These are phyloP conservation scores for Potamilus streckersoni DNA, from an alignment of 1,140 invertebrate genomes.

Conservation along the genomic window DNA sequence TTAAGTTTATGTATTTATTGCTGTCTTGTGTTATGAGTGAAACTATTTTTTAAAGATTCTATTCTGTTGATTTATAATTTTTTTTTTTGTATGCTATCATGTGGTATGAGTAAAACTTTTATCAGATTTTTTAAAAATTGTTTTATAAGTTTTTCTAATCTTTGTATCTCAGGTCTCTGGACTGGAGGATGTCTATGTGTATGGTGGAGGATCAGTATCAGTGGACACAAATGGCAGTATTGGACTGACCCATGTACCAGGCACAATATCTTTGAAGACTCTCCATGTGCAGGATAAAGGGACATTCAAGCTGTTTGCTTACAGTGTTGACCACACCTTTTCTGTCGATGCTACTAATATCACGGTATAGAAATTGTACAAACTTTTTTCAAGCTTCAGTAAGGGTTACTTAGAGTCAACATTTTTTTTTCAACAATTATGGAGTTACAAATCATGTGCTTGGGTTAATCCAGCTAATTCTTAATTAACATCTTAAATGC, in stretches of 20 bases:
- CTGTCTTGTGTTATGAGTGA: too few relatives aligned
- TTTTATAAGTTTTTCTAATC: too few relatives aligned
- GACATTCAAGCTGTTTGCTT: slow-evolving; percentile 44
- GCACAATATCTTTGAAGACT: slow-evolving; percentile 43
- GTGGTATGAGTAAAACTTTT: too few relatives aligned
- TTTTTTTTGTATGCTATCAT: not conserved
- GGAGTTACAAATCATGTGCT: too few relatives aligned
- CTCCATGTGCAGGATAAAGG: slow-evolving; percentile 57
- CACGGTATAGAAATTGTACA: slow-evolving; percentile 28
- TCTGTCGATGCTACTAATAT: slow-evolving; percentile 44
- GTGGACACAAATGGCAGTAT: slow-evolving; percentile 52
- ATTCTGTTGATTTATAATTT: too few relatives aligned
- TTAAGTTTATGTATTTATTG: too few relatives aligned
- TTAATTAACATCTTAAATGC: too few relatives aligned
- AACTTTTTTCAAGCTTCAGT: slow-evolving; percentile 3
- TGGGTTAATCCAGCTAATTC: too few relatives aligned
- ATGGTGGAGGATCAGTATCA: slow-evolving; percentile 45
- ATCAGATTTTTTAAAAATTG: too few relatives aligned
- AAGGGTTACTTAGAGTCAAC: not conserved
- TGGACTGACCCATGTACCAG: slow-evolving; percentile 26
- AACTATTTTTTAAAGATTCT: too few relatives aligned
- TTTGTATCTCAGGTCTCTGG: slow-evolving; percentile 43
- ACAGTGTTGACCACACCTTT: slow-evolving; percentile 33
- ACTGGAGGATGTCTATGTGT: slow-evolving; percentile 55
- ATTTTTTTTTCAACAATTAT: not conserved